Conservation (phyloP, 2,797 vertebrate species). For the Chanos chanos region DNA sequence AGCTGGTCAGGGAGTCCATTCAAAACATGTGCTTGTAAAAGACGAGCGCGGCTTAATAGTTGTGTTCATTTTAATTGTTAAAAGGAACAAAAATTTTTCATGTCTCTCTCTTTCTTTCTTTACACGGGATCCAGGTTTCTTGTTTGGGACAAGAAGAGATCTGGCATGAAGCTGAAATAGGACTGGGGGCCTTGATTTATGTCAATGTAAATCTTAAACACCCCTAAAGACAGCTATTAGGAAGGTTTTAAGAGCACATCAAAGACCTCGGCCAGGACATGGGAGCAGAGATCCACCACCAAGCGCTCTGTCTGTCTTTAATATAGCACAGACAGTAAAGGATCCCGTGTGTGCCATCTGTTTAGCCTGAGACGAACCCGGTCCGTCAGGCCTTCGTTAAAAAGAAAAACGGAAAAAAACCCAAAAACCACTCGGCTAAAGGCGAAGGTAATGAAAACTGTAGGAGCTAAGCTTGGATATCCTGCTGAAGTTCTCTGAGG, state of each 20-base stretch:
- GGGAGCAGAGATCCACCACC: slow-evolving; percentile 35
- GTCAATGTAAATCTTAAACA: slow-evolving; percentile 45
- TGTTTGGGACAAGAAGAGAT: slow-evolving; percentile 18
- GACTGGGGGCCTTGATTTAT: slow-evolving; percentile 41
- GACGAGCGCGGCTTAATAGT: too few relatives aligned
- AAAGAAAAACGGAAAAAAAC: too few relatives aligned
- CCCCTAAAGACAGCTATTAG: slow-evolving; percentile 35
- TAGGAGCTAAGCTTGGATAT: too few relatives aligned
- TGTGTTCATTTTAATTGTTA: too few relatives aligned
- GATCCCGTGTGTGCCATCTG: slow-evolving; percentile 35
- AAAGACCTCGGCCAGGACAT: slow-evolving; percentile 27
- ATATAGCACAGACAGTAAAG: slow-evolving; percentile 33
- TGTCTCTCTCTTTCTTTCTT: too few relatives aligned
- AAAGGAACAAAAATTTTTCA: too few relatives aligned
- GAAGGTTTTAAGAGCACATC: slow-evolving; percentile 44
- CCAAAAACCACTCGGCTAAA: slow-evolving; percentile 63
- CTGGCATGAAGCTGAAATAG: neutral
- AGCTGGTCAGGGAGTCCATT: too few relatives aligned
- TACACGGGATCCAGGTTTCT: neutral
- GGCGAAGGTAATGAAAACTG: too few relatives aligned
- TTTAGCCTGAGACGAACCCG: slow-evolving; percentile 39
- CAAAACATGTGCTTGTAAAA: too few relatives aligned
- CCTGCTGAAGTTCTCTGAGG: too few relatives aligned
- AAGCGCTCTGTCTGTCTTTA: slow-evolving; percentile 35
- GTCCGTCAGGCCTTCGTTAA: slow-evolving; percentile 57